Conservation (phyloP, 1,140 invertebrate species). For the Lysiphlebus fabarum region DNA sequence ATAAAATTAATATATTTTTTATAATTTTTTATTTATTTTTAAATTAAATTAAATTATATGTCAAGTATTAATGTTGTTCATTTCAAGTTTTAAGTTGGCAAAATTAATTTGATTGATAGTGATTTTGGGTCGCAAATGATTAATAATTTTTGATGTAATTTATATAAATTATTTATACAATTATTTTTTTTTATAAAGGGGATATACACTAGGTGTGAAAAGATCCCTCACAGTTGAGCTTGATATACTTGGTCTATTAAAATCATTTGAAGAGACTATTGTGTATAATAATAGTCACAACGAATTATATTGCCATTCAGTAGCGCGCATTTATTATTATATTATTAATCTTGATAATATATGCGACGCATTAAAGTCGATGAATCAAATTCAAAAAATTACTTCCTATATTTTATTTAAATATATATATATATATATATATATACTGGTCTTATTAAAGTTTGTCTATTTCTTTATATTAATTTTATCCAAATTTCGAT, state of each 20-base stretch:
- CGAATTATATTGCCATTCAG: slow-evolving; percentile 25
- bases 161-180: slow-evolving; percentile 10
- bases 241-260: slow-evolving; percentile 36
- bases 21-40: background rate
- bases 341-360: slow-evolving; percentile 2
- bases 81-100: background rate
- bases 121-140: background rate
- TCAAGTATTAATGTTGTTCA: background rate
- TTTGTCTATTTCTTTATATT: too few relatives aligned
- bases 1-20: too few relatives aligned
- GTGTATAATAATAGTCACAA: slow-evolving; percentile 34
- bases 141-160: background rate
- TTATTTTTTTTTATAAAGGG: slow-evolving; percentile 1
- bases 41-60: background rate
- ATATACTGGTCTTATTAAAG: too few relatives aligned
- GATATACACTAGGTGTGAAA: slow-evolving; percentile 29
- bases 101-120: background rate
- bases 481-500: too few relatives aligned
- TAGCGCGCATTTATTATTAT: slow-evolving; percentile 30
- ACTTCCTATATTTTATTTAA: too few relatives aligned
- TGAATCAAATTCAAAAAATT: too few relatives aligned
- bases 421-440: too few relatives aligned
- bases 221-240: slow-evolving; percentile 26
- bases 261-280: slow-evolving; percentile 35
- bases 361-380: too few relatives aligned